Evolutionary conservation across 2,888 invertebrate genomes (phyloP).

Genomic region (Catocala sponsa): DNA sequence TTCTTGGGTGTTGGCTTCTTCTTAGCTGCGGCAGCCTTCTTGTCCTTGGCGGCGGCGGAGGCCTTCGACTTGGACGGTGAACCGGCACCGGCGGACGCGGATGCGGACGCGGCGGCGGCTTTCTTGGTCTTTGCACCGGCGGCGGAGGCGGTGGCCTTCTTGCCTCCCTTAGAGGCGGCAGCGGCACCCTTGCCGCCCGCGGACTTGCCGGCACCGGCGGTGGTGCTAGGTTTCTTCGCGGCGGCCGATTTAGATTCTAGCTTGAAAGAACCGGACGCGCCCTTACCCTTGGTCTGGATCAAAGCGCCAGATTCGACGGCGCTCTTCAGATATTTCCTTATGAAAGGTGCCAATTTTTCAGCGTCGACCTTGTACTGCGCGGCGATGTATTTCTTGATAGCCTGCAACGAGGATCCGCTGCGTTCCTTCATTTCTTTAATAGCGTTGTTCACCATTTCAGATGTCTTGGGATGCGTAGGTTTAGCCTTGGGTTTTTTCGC

Average conservation of each 20-base stretch:
- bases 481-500: slow-evolving; percentile 56
- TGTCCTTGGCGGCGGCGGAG: slow-evolving; percentile 46
- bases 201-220: too few relatives aligned
- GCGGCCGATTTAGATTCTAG: slow-evolving; percentile 64
- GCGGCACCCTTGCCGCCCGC: too few relatives aligned
- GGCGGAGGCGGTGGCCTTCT: slow-evolving; percentile 17
- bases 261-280: slow-evolving; percentile 82
- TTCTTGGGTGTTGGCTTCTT: slow-evolving; percentile 56
- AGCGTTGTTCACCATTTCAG: slow-evolving; percentile 88
- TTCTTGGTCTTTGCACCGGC: slow-evolving; percentile 42
- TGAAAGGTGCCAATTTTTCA: slow-evolving; percentile 87
- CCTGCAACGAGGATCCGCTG: slow-evolving; percentile 87
- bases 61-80: slow-evolving; percentile 40
- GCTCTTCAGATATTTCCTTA: slow-evolving; percentile 82
- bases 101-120: slow-evolving; percentile 44
- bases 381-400: slow-evolving; percentile 90
- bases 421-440: slow-evolving; percentile 75
- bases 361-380: slow-evolving; percentile 88
- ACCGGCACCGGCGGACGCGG: too few relatives aligned
- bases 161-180: too few relatives aligned
- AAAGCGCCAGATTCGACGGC: slow-evolving; percentile 86
- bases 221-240: too few relatives aligned
- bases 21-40: slow-evolving; percentile 57
- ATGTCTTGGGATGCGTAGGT: slow-evolving; percentile 64
- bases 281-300: slow-evolving; percentile 69